Conservation (phyloP, 1,140 invertebrate species). For the Rhyzopertha dominica region DNA sequence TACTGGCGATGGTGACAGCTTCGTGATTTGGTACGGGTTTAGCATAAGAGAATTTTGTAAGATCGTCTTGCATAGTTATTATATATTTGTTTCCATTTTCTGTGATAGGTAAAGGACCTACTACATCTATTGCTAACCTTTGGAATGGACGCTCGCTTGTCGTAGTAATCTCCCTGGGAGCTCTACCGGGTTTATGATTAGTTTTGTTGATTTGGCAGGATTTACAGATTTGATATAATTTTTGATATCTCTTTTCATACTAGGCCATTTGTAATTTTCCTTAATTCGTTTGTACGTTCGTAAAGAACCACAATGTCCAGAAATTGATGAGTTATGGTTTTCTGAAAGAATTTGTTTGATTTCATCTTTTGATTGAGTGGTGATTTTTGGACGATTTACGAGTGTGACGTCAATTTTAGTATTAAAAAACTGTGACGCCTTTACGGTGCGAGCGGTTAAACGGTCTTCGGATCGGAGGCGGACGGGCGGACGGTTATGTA, state of each 20-base stretch:
- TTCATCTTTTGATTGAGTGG: conserved; percentile 5
- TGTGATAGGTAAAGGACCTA: conserved; percentile 33
- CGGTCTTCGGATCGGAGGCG: too few relatives aligned
- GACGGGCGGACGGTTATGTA: too few relatives aligned
- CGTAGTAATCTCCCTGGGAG: background rate
- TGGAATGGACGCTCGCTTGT: conserved; percentile 9
- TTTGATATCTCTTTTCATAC: conserved; percentile 12
- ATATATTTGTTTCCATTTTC: conserved; percentile 34
- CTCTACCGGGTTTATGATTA: background rate
- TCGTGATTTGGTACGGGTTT: conserved; percentile 40
- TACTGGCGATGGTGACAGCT: conserved; percentile 35
- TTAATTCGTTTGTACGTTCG: conserved; percentile 11
- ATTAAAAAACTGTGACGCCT: too few relatives aligned
- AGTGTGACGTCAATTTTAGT: too few relatives aligned
- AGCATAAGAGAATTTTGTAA: conserved; percentile 41
- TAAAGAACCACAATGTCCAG: conserved; percentile 6
- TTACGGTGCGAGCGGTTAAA: too few relatives aligned
- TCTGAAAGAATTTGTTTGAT: conserved; percentile 10
- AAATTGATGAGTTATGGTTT: conserved; percentile 4
- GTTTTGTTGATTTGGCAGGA: background rate
- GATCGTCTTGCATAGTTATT: conserved; percentile 41
- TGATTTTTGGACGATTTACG: too few relatives aligned
- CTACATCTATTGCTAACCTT: conserved; percentile 33
- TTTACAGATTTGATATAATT: conserved; percentile 2
- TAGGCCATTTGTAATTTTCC: conserved; percentile 14